Evolutionary conservation across 2,888 invertebrate species (phyloP).

Genomic region (Horisme vitalbata): DNA sequence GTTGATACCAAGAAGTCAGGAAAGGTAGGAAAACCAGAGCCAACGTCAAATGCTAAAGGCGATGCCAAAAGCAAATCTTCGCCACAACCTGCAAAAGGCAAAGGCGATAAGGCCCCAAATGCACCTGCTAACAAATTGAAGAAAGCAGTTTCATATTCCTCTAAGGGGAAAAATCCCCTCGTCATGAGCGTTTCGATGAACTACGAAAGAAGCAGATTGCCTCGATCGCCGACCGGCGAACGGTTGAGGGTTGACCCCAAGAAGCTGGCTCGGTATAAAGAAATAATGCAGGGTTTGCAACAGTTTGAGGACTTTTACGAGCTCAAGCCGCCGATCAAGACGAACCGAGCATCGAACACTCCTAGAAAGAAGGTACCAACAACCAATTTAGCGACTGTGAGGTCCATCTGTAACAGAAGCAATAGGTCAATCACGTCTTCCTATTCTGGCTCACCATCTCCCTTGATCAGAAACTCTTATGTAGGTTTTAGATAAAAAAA

Average conservation of each 20-base stretch:
- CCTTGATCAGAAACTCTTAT: no score
- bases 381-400: slow-evolving; percentile 28
- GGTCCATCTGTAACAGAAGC: slow-evolving; percentile 31
- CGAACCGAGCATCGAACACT: slow-evolving; percentile 69
- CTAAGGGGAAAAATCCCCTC: slow-evolving; percentile 45
- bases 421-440: slow-evolving; percentile 20
- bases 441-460: slow-evolving; percentile 4
- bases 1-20: slow-evolving; percentile 35
- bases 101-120: slow-evolving; percentile 34
- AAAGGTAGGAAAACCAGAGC: slow-evolving; percentile 26
- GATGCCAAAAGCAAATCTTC: slow-evolving; percentile 33
- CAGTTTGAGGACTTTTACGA: slow-evolving; percentile 59
- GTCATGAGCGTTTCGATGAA: slow-evolving; percentile 59
- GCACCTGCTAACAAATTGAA: slow-evolving; percentile 25
- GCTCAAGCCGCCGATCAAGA: slow-evolving; percentile 48
- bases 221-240: slow-evolving; percentile 21
- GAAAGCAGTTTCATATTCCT: slow-evolving; percentile 32
- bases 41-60: slow-evolving; percentile 29
- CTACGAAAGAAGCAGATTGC: slow-evolving; percentile 37
- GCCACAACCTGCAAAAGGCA: slow-evolving; percentile 27
- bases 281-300: slow-evolving; percentile 62
- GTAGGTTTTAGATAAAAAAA: no score
- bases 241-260: slow-evolving; percentile 43
- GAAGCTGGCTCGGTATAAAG: slow-evolving; percentile 58
- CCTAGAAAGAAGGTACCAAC: slow-evolving; percentile 44